phyloP scores from a whole-genome alignment of 2,888 invertebrate genomes.

The Dioctria rufipes region DNA sequence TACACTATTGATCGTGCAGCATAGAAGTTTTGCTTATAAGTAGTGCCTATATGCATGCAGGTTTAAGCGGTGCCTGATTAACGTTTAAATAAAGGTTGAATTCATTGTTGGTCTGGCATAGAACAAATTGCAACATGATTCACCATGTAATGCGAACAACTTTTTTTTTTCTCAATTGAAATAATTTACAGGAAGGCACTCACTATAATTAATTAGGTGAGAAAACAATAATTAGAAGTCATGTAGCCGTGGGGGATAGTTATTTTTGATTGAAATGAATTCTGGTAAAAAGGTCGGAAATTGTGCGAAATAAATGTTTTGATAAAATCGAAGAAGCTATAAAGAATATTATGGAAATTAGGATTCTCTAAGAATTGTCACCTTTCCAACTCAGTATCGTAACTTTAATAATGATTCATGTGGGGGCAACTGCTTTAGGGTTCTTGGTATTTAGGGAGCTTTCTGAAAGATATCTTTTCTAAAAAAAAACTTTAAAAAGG shows the following conservation, averaged over 20 bases:
- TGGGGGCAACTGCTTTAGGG: no score
- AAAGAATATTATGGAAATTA: no score
- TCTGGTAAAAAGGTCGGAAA: no score
- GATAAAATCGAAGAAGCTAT: no score
- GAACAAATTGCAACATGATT: conserved; percentile 30
- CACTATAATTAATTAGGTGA: conserved; percentile 30
- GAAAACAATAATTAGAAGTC: conserved; percentile 21
- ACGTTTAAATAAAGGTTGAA: background rate
- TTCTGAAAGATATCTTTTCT: no score
- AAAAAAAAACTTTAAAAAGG: no score
- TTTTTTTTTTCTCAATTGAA: conserved; percentile 24
- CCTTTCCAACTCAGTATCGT: no score
- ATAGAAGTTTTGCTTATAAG: background rate
- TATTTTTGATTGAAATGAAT: background rate
- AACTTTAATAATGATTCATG: no score
- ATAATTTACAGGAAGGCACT: conserved; percentile 23
- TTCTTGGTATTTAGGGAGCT: no score
- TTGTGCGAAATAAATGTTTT: no score
- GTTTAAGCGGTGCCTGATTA: conserved; percentile 11
- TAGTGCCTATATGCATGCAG: background rate
- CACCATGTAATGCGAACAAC: conserved; percentile 19
- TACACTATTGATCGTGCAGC: conserved; percentile 33
- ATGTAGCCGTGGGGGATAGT: background rate
- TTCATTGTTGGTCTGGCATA: background rate
- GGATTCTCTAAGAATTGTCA: no score